Base-by-base conservation (phyloP, 2,113 vertebrate species). In the Nothoprocta perdicaria region DNA sequence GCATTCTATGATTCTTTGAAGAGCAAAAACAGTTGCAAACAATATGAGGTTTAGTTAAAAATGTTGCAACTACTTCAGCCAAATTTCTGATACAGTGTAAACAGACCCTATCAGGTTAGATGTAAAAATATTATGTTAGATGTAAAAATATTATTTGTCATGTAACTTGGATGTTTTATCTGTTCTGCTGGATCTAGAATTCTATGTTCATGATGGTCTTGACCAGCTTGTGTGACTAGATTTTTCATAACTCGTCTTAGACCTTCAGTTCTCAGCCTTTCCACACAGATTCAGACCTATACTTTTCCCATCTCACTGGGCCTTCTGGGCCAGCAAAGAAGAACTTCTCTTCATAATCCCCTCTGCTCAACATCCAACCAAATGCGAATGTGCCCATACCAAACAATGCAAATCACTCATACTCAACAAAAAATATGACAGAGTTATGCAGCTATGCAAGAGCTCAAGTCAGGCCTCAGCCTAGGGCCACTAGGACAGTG, bases 311-410 rank as follows among this genome's bases (percentile, higher is more conserved):
- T 68, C 29, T 83, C 4, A 3, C 21, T n/a, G 80, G 46, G 31
- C 27, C 52, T 80, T 86, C 63, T 63, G 57, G 88, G 50, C 29
- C 80, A 71, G 21, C 14, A 65, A 53, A 81, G 66, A 76, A 87
- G 33, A 71, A 35, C 11, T 23, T 40, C 27, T 16, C 29, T 5
- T 48, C 10, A 21, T 21, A 55, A 43, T 40, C 45, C 14, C 10
- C 10, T 71, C 41, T 1, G 0, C n/a, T 35, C 27, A 0, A 41
- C 41, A 74, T 43, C 63, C 4, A 3, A 24, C 4, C 38, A 57
- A 50, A 45, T 15, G 41, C 35, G 78, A 90, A 78, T 12, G 11
- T 66, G 12, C 29, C 50, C 61, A n/a, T n/a, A 58, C 35, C 45
- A 63, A 92, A 58, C 4, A 66, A 2, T 45, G 50, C 84, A 71